Evolutionary conservation across 2,797 vertebrate species (phyloP).

Genomic region (Cuculus canorus): DNA sequence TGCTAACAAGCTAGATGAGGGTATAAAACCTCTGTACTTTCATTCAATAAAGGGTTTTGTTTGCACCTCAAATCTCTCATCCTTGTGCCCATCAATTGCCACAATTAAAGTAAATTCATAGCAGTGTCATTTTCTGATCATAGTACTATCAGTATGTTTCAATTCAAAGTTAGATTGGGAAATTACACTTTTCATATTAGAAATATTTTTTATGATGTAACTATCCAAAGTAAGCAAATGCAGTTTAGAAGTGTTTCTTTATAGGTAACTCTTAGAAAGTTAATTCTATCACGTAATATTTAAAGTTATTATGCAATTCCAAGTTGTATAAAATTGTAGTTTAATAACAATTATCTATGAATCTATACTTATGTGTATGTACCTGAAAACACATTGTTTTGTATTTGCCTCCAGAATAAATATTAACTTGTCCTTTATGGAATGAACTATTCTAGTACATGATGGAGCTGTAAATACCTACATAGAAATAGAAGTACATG

Average conservation of each 20-base stretch:
- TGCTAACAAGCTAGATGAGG: too few species aligned
- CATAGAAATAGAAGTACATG: not conserved
- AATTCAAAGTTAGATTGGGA: not conserved
- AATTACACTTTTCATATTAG: not conserved
- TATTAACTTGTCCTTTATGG: not conserved
- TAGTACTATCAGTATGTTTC: not conserved
- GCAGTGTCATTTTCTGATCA: not conserved
- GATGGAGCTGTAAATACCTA: not conserved
- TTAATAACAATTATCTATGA: not conserved
- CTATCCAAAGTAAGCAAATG: not conserved
- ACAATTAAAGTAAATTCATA: not conserved
- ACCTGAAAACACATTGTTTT: not conserved
- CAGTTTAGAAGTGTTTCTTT: not conserved
- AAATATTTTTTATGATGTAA: not conserved
- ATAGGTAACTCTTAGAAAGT: not conserved
- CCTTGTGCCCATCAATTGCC: too few species aligned
- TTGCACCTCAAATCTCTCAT: too few species aligned
- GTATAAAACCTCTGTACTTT: too few species aligned
- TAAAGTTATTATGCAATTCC: not conserved
- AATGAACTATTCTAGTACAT: not conserved
- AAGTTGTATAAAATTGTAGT: not conserved
- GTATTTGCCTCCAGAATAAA: not conserved
- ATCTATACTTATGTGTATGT: not conserved
- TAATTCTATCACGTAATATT: not conserved
- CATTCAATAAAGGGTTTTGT: too few species aligned